Base-by-base conservation (phyloP, 2,113 vertebrate species). In the Emydocephalus ijimae region DNA sequence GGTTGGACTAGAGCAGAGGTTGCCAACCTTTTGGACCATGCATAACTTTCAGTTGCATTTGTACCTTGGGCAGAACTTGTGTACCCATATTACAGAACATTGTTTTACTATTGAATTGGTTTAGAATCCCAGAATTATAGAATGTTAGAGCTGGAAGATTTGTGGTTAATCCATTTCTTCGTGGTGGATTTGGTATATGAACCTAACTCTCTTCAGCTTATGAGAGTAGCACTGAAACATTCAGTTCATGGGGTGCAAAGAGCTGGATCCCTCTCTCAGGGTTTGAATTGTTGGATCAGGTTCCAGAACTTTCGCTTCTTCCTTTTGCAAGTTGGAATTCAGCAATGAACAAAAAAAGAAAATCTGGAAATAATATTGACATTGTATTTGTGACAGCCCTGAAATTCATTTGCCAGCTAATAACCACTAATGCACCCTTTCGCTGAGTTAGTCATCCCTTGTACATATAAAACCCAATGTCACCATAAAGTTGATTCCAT, bases 401-500 rank as follows among this genome's bases (percentile, higher is more conserved):
- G 69, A 39, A 92, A 24, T 45, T 87, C 85, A 81, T 55, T 92
- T 95, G 1, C 48, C n/a, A 18, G 87, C 1, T 18, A 87, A 87
- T 89, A 91, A 92, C 57, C 61, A 26, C 21, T 57, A 3, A 2
- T 34, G 6, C 3, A 39, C 1, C 12, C 52, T 52, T 95, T 64
- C 14, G 88, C 21, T 92, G 21, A 55, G 0, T 87, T 12, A 87
- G 1, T 88, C 26, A 0, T 92, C 91, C 55, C 89, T 88, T n/a
- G 1, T 59, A 54, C 89, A 50, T 69, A n/a, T 23, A 94, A 18
- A 24, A 26, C 39, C 74, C 48, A 54, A 1, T 54, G 2, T 69
- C 69, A 93, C 86, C 0, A 88, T 93, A 48, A 94, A 39, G 87
- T 89, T 90, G 3, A 59, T 90, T 94, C 93, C 59, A 3, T 87